phyloP scores from a whole-genome alignment of 1,140 invertebrate species.

The Lysiphlebus fabarum region DNA sequence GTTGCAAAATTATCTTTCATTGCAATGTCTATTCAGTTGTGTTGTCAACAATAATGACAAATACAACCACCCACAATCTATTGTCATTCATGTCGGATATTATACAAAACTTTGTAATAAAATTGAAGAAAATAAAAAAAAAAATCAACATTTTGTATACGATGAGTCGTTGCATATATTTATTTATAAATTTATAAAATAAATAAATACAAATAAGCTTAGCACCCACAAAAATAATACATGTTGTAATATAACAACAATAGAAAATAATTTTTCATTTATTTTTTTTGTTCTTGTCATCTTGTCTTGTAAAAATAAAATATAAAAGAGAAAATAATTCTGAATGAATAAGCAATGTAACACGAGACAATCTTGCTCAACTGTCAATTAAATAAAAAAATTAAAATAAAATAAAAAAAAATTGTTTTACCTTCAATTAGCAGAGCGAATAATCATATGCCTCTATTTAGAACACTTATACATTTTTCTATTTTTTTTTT shows the following conservation, averaged over 20 bases:
- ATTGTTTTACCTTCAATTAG: neutral
- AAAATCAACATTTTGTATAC: too few species aligned
- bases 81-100: neutral
- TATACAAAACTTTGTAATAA: too few species aligned
- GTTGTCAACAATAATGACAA: neutral
- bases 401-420: too few species aligned
- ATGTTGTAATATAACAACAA: too few species aligned
- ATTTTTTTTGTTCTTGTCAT: too few species aligned
- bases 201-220: too few species aligned
- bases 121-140: neutral
- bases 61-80: neutral
- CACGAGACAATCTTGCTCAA: neutral
- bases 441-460: neutral
- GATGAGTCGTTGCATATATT: neutral
- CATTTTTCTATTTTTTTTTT: too few species aligned
- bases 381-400: neutral
- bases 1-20: neutral
- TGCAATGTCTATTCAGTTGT: neutral
- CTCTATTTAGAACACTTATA: too few species aligned
- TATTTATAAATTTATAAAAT: too few species aligned
- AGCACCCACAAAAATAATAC: too few species aligned
- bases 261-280: too few species aligned
- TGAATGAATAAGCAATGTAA: neutral
- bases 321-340: neutral
- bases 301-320: too few species aligned